phyloP scores from a whole-genome alignment of 2,113 vertebrate species.

The Siniperca knerii region DNA sequence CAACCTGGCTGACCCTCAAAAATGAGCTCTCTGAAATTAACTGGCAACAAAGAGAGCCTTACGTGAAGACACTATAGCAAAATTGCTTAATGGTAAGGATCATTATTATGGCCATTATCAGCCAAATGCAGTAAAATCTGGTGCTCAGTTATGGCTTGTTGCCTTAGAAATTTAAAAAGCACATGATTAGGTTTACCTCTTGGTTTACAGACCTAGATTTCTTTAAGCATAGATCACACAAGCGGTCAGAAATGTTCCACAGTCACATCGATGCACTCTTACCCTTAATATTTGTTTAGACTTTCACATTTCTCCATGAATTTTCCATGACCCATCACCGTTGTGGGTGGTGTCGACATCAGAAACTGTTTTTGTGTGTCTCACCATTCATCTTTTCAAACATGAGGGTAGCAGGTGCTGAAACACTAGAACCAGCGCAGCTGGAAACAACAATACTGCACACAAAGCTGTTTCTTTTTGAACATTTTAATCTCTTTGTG shows the following conservation, averaged over 20 bases:
- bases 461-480: slow-evolving; percentile 24
- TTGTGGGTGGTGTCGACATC: slow-evolving; percentile 12
- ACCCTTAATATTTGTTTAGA: not conserved
- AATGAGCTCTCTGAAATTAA: not conserved
- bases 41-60: not conserved
- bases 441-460: slow-evolving; percentile 26
- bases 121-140: not conserved
- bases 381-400: slow-evolving; percentile 44
- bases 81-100: not conserved
- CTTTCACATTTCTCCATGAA: not conserved
- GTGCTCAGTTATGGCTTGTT: not conserved
- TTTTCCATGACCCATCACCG: slow-evolving; percentile 13
- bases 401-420: slow-evolving; percentile 26
- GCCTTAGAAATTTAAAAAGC: not conserved
- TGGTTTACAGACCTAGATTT: not conserved
- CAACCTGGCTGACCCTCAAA: not conserved
- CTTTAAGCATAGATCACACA: not conserved
- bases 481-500: slow-evolving; percentile 40
- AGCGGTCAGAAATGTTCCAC: not conserved
- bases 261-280: not conserved
- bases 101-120: too few relatives aligned
- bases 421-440: slow-evolving; percentile 42
- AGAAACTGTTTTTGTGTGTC: slow-evolving; percentile 38
- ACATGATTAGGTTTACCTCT: not conserved
- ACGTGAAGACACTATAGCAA: not conserved